Evolutionary conservation across 2,888 invertebrate species (phyloP), one percentile per base, ranked within the genome.

Genomic region (Xylota segnis): DNA sequence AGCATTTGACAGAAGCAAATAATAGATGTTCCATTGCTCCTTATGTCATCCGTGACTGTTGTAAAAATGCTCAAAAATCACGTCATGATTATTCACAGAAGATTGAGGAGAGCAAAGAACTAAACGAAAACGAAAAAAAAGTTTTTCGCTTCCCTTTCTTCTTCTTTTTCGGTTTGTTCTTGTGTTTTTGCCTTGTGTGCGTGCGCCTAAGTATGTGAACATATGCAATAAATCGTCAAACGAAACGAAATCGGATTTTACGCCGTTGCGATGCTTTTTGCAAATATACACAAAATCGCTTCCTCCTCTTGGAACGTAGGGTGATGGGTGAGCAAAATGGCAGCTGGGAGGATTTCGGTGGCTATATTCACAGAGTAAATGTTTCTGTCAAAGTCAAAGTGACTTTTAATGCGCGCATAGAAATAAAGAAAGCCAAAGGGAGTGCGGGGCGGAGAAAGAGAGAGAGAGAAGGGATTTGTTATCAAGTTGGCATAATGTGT

Each of bases 211-310:
- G 84, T 81, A 82, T 71, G 75, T 76, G 84, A 81, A 81, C 84
- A 84, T 84, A 75, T 84, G 84, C 84, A 84, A 84, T 84, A 84
- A 84, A 84, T 84, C 84, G 84, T 84, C 84, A 84, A 84, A 84
- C 81, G 84, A 84, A 84, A 84, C 70, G 75, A 84, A 84, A 84
- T 84, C 84, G 75, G 84, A 84, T 84, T 84, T 84, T 59, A 81
- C 75, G 84, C 70, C 75, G 81, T 65, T 65, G 61, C 75, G 81
- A 81, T 75, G 84, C 84, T 76, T 59, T 75, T 81, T 75, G 75
- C 70, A 71, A 84, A 84, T 59, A 76, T 27, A 71, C 65, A 78
- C 56, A 58, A 63, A 52, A 54, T 34, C 61, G 56, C 10, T 66
- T 63, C 50, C 59, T 71, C n/a, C n/a, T n/a, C n/a, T 81, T 83